phyloP scores from a whole-genome alignment of 2,113 vertebrate genomes.

The Grallaria varia region DNA sequence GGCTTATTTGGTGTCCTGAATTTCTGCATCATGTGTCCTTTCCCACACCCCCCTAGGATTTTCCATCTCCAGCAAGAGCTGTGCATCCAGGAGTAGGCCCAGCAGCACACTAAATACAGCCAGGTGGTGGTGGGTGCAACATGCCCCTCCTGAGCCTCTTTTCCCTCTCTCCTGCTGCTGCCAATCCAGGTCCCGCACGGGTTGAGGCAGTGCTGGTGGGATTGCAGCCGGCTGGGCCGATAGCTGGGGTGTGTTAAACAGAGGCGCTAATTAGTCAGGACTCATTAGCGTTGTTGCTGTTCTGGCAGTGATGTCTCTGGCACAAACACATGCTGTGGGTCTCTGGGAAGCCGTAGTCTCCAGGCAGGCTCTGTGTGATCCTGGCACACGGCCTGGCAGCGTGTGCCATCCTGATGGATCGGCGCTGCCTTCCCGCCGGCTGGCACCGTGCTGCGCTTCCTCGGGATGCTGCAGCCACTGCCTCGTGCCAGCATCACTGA shows the following conservation, averaged over 20 bases:
- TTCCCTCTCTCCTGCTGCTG: neutral
- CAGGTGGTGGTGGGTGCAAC: neutral
- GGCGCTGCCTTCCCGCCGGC: neutral
- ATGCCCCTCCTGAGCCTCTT: neutral
- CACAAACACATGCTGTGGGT: neutral
- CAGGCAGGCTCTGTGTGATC: neutral
- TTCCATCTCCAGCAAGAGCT: neutral
- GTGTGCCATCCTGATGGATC: neutral
- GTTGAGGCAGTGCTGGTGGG: fast-evolving
- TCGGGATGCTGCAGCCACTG: neutral
- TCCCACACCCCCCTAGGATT: neutral
- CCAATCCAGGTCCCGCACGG: fast-evolving
- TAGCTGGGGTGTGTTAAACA: neutral
- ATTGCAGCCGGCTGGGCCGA: neutral
- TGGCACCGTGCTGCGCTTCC: neutral
- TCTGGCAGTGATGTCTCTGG: neutral
- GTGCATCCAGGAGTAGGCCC: neutral
- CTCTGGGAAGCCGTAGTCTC: neutral
- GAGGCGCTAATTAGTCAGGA: neutral
- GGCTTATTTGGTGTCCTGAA: neutral
- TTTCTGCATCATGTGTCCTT: neutral
- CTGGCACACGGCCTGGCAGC: neutral
- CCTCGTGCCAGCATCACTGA: neutral
- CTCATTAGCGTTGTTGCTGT: neutral
- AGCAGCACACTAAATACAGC: neutral